Conservation (phyloP, 2,888 invertebrate species). For the Temnothorax ravouxi region DNA sequence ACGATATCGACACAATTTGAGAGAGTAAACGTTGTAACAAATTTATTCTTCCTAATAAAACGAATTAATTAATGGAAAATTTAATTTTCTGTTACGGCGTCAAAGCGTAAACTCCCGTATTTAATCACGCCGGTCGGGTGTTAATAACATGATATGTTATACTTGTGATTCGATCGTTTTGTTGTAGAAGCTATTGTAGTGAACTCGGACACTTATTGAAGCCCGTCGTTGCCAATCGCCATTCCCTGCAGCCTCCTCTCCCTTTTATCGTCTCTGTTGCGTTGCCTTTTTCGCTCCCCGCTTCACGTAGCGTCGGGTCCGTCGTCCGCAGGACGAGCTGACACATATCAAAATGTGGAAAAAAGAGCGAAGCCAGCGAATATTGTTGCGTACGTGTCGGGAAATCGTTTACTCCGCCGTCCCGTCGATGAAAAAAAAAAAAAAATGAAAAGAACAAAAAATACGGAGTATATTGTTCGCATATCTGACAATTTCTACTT, state of each 20-base stretch:
- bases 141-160: slow-evolving; percentile 44
- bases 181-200: slow-evolving; percentile 34
- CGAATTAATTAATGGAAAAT: slow-evolving; percentile 7
- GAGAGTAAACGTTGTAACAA: not conserved
- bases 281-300: slow-evolving; percentile 16
- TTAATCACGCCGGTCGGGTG: slow-evolving; percentile 20
- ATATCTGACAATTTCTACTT: slow-evolving; percentile 42
- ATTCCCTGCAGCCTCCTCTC: slow-evolving; percentile 37
- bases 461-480: slow-evolving; percentile 30
- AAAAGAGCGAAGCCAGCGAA: slow-evolving; percentile 48
- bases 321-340: slow-evolving; percentile 47
- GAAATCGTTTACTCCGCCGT: slow-evolving; percentile 50
- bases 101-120: not conserved
- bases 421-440: not conserved
- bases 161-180: slow-evolving; percentile 37
- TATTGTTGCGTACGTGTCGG: slow-evolving; percentile 53
- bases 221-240: slow-evolving; percentile 44
- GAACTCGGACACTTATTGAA: slow-evolving; percentile 50
- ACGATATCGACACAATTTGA: slow-evolving; percentile 1
- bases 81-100: slow-evolving; percentile 4
- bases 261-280: slow-evolving; percentile 36
- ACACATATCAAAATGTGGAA: slow-evolving; percentile 57
- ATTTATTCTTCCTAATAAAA: slow-evolving; percentile 10
- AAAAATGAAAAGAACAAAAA: not conserved
- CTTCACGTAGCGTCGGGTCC: slow-evolving; percentile 22